These are phyloP conservation scores for Sepioteuthis lessoniana DNA, from an alignment of 2,888 invertebrate species.

Conservation along the genomic window DNA sequence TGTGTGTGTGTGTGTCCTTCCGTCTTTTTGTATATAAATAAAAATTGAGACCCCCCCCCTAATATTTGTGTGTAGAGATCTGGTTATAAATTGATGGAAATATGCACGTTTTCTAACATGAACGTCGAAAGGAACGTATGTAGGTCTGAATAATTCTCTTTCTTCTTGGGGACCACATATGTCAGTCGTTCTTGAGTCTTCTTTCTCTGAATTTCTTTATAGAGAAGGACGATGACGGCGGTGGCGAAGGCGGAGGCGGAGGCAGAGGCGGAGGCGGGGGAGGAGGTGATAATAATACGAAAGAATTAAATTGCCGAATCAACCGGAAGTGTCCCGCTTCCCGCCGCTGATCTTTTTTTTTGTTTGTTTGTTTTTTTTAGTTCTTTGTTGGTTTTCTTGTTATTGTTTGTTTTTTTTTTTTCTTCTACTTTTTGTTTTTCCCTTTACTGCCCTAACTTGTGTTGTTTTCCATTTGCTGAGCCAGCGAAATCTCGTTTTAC, in stretches of 20 bases:
- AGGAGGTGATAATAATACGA: background rate
- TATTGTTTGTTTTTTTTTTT: too few relatives aligned
- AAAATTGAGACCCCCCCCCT: background rate
- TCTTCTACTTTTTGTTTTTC: background rate
- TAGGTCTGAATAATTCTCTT: background rate
- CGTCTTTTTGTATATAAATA: background rate
- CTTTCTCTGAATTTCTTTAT: background rate
- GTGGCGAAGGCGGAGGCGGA: background rate
- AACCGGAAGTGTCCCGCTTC: conserved; percentile 8
- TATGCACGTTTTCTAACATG: too few relatives aligned
- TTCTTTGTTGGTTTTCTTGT: too few relatives aligned
- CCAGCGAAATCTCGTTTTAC: background rate
- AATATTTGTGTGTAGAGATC: too few relatives aligned
- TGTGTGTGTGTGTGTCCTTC: background rate
- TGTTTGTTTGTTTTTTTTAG: too few relatives aligned
- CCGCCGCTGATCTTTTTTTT: too few relatives aligned
- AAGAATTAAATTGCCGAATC: conserved; percentile 20
- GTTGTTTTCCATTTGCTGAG: conserved; percentile 23
- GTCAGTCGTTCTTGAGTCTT: background rate
- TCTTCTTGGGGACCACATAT: conserved; percentile 12
- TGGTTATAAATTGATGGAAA: too few relatives aligned
- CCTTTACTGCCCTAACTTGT: background rate
- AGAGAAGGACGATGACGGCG: background rate
- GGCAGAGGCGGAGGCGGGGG: background rate
- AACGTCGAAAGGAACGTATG: background rate